Percentiles rank a stretch among this genome's conserved stretches.
phyloP scores from a whole-genome alignment of 2,797 vertebrate genomes.

The Gadopsis marmoratus region DNA sequence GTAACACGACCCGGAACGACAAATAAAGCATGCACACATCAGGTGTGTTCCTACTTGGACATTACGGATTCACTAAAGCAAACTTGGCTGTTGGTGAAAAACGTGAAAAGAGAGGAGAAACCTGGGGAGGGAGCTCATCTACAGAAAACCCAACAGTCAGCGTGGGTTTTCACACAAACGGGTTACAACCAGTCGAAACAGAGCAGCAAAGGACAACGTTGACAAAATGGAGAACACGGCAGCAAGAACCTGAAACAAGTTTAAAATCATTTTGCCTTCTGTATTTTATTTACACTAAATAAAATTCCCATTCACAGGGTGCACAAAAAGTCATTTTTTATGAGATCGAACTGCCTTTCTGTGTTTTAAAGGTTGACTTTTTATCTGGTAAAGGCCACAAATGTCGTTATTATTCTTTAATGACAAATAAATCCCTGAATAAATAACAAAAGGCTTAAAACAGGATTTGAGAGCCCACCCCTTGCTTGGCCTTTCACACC shows the following conservation, averaged over 20 bases:
- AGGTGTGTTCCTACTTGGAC: not conserved
- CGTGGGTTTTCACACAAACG: not conserved
- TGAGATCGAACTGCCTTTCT: not conserved
- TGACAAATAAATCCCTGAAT: constrained; percentile 88
- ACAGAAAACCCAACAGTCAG: constrained; percentile 78
- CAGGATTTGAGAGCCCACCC: constrained; percentile 83
- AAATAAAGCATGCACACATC: not conserved
- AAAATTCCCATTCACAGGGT: not conserved
- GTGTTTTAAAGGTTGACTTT: constrained; percentile 10
- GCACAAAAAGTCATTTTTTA: constrained; percentile 10
- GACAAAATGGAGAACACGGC: not conserved
- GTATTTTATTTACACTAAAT: not conserved
- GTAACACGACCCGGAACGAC: not conserved
- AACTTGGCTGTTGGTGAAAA: not conserved
- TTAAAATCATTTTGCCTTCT: not conserved
- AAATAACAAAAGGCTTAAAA: constrained; percentile 85
- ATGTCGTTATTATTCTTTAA: constrained; percentile 83
- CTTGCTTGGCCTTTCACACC: constrained; percentile 80
- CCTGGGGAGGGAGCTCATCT: constrained; percentile 81
- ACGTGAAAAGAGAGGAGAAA: constrained; percentile 79
- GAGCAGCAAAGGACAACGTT: not conserved
- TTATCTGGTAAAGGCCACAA: constrained; percentile 58
- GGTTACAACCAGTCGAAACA: not conserved
- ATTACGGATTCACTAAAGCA: not conserved
- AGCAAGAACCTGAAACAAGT: not conserved